Evolutionary conservation across 2,888 invertebrate species (phyloP), one percentile per base, ranked within the genome.

Genomic region (Drosophila mercatorum): DNA sequence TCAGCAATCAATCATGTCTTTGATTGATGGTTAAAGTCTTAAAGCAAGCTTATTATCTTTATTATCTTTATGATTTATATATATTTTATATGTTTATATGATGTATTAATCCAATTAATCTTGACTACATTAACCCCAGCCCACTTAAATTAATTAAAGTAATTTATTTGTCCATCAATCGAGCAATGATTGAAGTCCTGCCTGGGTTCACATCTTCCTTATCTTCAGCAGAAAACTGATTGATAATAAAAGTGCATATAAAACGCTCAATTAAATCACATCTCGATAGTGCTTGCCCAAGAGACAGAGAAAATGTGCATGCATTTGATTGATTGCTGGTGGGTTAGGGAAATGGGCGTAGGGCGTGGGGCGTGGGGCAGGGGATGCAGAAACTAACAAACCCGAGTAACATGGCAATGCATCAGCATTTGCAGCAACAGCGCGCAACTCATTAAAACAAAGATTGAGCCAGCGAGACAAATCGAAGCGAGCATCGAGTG

Each of bases 231-330:
- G 26, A 53, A 26, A 38, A 36, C 22, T 14, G 26, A 53, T 38
- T 38, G 38, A 26, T 38, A n/a, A 14, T 53, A 26, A 53, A 38
- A 38, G 10, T 53, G 38, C 38, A 53, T 47, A 52, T 28, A 72
- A 34, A 56, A 43, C 31, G 56, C 41, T 41, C 26, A 17, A 43
- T 56, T 31, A 43, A 56, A 56, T 43, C 56, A 14, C 17, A 56
- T 17, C 34, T 51, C 17, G 51, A 34, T 36, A 6, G 12, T 51
- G 56, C 8, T 41, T 17, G 17, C 6, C 22, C 26, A 38, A 38
- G 38, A 0, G 10, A 22, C 36, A 12, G 26, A 38, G 14, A 11
- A 41, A 43, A n/a, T 12, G 28, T 8, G 26, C 26, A 12, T 26
- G 52, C 38, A 38, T 38, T 22, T 53, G 53, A 53, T 53, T 53